phyloP scores from a whole-genome alignment of 2,797 vertebrate genomes.

The Centroberyx gerrardi region DNA sequence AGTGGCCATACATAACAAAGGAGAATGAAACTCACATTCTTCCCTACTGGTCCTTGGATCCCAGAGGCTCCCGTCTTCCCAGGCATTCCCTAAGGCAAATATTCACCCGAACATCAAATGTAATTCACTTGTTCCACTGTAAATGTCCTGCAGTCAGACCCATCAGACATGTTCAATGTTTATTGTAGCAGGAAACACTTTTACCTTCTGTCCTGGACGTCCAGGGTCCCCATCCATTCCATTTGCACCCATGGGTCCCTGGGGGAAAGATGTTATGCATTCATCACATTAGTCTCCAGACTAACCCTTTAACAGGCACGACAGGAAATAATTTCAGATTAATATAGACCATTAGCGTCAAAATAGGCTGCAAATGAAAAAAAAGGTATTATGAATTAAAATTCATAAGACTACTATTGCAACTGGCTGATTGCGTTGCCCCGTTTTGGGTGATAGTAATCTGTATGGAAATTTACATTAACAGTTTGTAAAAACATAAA shows the following conservation, averaged over 20 bases:
- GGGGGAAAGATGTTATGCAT: conserved; percentile 20
- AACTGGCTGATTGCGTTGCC: too few species aligned
- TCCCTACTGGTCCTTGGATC: conserved; percentile 83
- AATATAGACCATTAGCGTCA: too few species aligned
- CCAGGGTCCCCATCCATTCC: conserved; percentile 75
- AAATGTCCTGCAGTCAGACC: background rate
- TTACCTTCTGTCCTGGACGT: conserved; percentile 75
- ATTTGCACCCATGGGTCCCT: conserved; percentile 78
- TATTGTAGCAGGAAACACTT: background rate
- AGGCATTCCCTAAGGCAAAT: conserved; percentile 74
- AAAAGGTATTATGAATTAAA: too few species aligned
- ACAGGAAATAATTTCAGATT: too few species aligned
- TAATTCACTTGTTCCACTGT: background rate
- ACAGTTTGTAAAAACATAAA: background rate
- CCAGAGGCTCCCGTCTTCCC: conserved; percentile 81
- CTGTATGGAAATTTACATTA: too few species aligned
- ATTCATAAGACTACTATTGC: too few species aligned
- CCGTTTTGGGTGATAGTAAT: too few species aligned
- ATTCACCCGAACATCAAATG: conserved; percentile 7
- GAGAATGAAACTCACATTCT: conserved; percentile 73
- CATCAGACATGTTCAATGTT: background rate
- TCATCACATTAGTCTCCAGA: background rate
- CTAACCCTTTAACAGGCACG: too few species aligned
- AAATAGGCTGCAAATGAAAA: too few species aligned
- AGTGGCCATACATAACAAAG: background rate